phyloP scores from a whole-genome alignment of 2,888 invertebrate genomes.

The Brachyopa scutellaris region DNA sequence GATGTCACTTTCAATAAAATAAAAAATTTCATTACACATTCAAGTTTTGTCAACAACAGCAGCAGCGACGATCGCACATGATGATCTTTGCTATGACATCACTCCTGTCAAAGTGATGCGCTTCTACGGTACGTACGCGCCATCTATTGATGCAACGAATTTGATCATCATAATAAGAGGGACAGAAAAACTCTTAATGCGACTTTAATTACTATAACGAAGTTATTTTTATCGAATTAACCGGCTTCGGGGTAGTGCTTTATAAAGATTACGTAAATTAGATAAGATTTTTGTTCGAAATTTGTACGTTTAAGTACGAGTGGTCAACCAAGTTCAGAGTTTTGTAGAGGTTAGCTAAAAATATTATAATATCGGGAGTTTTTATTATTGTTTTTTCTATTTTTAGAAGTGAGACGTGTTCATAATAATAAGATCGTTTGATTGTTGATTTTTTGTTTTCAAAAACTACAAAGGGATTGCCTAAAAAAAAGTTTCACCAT shows the following conservation, averaged over 20 bases:
- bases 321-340: no score
- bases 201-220: constrained; percentile 17
- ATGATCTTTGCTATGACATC: constrained; percentile 25
- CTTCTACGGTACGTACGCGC: not conserved
- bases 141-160: constrained; percentile 1
- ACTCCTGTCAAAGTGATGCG: not conserved
- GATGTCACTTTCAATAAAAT: constrained; percentile 20
- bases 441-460: no score
- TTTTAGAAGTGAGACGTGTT: not conserved
- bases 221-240: constrained; percentile 1
- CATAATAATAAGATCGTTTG: not conserved
- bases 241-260: not conserved
- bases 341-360: no score
- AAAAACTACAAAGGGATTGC: not conserved
- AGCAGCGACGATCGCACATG: not conserved
- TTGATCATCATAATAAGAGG: not conserved
- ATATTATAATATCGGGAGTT: no score
- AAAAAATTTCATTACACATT: not conserved
- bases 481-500: no score
- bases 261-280: constrained; percentile 6
- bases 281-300: not conserved
- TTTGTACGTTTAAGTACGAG: no score
- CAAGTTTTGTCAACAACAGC: constrained; percentile 5
- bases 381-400: no score
- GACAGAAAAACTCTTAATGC: not conserved